Percentiles rank a stretch among this genome's conserved stretches.
phyloP scores from a whole-genome alignment of 2,797 vertebrate genomes.

The Sebastes matsubarae region DNA sequence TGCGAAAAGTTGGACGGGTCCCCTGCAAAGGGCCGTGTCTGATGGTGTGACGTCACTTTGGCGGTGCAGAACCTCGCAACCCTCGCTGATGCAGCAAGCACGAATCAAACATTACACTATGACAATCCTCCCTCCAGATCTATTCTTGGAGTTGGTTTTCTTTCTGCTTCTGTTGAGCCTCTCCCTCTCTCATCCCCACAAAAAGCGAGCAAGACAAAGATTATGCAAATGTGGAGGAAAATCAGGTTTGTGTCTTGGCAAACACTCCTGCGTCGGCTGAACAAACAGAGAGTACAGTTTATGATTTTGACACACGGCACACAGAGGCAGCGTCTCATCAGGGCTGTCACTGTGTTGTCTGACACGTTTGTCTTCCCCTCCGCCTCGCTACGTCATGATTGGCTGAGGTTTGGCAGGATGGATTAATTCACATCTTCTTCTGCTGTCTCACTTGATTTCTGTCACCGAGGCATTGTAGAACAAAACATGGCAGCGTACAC shows the following conservation, averaged over 20 bases:
- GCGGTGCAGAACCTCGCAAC: background rate
- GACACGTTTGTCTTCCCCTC: slow-evolving; percentile 1
- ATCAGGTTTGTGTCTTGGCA: slow-evolving; percentile 10
- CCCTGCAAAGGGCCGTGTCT: too few species aligned
- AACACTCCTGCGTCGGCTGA: background rate
- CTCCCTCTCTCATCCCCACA: background rate
- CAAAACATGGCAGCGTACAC: background rate
- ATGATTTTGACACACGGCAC: background rate
- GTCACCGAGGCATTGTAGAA: background rate
- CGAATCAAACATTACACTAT: background rate
- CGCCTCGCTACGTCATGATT: background rate
- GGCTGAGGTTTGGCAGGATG: slow-evolving; percentile 2
- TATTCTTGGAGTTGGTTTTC: background rate
- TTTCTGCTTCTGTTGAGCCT: background rate
- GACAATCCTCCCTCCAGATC: background rate
- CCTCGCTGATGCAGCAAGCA: background rate
- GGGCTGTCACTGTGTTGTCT: background rate
- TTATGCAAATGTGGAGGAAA: slow-evolving; percentile 36
- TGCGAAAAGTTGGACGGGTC: too few species aligned
- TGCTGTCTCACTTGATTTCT: slow-evolving; percentile 8
- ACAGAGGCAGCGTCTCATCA: slow-evolving; percentile 1
- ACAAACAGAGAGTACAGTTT: background rate
- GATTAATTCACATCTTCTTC: slow-evolving; percentile 15
- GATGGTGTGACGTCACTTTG: too few species aligned
- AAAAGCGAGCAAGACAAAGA: slow-evolving; percentile 14